Percentiles rank a stretch among this genome's conserved stretches.
Evolutionary conservation across 2,113 vertebrate species (phyloP).

Genomic region (Nanorana parkeri): DNA sequence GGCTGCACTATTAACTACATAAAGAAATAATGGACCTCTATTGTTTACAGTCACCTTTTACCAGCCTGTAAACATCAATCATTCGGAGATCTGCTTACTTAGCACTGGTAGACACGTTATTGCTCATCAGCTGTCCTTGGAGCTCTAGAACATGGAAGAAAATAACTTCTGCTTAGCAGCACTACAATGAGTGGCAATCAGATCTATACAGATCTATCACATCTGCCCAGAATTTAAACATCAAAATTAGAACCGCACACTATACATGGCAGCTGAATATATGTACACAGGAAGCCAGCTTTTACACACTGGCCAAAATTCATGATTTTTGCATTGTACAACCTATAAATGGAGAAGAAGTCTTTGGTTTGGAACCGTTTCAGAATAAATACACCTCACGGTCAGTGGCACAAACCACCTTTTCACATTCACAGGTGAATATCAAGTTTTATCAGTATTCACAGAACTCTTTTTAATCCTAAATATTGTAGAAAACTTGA

Average conservation of each 20-base stretch:
- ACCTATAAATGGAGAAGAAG: not conserved
- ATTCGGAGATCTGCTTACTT: not conserved
- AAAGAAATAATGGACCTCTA: not conserved
- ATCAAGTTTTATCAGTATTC: conserved; percentile 4
- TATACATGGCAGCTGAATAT: not conserved
- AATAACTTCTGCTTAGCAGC: too few relatives aligned
- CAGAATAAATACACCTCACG: conserved; percentile 5
- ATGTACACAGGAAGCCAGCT: not conserved
- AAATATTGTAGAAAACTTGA: conserved; percentile 3
- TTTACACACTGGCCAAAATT: not conserved
- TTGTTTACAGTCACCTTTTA: not conserved
- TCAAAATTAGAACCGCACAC: not conserved
- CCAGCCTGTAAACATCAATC: not conserved
- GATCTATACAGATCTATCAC: too few relatives aligned
- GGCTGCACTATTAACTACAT: not conserved
- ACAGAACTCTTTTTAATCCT: not conserved
- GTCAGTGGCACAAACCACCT: not conserved
- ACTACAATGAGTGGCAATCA: too few relatives aligned
- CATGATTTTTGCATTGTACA: not conserved
- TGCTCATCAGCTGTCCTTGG: not conserved
- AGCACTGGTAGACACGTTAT: not conserved
- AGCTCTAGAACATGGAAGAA: not conserved
- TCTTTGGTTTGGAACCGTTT: not conserved
- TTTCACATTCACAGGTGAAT: conserved; percentile 22
- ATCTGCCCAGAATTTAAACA: too few relatives aligned